Conservation (phyloP, 2,797 vertebrate genomes). For the Scolopax bukidnonensis region DNA sequence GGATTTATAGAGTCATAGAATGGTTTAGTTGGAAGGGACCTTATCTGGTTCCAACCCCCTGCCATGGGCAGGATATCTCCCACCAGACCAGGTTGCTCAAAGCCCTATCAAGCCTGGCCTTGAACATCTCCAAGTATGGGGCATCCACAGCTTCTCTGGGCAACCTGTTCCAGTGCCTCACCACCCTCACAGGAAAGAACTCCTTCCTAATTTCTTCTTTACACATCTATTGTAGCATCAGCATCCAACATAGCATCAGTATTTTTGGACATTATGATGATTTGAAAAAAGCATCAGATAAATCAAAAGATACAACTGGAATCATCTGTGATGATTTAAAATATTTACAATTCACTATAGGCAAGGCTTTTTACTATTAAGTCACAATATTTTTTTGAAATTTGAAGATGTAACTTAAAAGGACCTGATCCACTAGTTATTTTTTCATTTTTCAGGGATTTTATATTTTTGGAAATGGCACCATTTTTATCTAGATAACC, state of each 20-base stretch:
- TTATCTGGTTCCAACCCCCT: too few species aligned
- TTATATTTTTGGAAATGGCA: not conserved
- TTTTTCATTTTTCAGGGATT: not conserved
- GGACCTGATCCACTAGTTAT: not conserved
- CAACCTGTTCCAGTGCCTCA: too few species aligned
- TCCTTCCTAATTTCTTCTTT: too few species aligned
- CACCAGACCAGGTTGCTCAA: too few species aligned
- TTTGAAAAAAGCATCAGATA: not conserved
- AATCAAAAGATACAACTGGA: not conserved
- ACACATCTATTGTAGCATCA: not conserved
- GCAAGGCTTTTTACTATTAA: not conserved
- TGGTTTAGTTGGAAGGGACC: too few species aligned
- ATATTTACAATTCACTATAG: not conserved
- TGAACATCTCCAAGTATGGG: too few species aligned
- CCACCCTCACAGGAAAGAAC: too few species aligned
- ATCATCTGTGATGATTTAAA: not conserved
- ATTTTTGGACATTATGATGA: not conserved
- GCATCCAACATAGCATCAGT: not conserved
- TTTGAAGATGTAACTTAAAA: not conserved
- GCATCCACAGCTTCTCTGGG: too few species aligned
- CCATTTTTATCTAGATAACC: not conserved
- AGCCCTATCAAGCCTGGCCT: too few species aligned
- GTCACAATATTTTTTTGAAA: not conserved
- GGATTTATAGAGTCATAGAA: not conserved
- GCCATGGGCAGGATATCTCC: too few species aligned